Conservation (phyloP, 1,140 invertebrate species). For the Brachionus sp. region DNA sequence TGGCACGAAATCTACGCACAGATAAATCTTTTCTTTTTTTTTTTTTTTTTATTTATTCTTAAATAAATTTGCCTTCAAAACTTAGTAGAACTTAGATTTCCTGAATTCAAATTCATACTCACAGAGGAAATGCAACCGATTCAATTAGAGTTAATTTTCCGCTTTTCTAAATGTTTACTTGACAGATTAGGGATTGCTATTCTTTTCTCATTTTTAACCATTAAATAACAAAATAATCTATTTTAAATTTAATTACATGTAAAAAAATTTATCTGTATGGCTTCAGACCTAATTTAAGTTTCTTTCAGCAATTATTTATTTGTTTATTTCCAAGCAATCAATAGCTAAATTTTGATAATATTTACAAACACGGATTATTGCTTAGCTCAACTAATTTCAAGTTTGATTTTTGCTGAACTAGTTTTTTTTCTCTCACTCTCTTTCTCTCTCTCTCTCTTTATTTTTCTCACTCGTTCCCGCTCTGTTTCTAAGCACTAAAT, state of each 20-base stretch:
- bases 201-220: not conserved
- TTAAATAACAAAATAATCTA: not conserved
- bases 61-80: not conserved
- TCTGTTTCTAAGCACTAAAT: not conserved
- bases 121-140: not conserved
- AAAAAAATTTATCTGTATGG: not conserved
- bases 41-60: no score
- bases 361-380: not conserved
- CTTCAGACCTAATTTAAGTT: not conserved
- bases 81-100: not conserved
- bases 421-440: not conserved
- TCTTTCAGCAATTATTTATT: not conserved
- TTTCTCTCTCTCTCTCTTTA: not conserved
- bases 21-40: not conserved
- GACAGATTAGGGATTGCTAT: not conserved
- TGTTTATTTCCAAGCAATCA: not conserved
- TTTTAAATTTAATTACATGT: not conserved
- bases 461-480: not conserved
- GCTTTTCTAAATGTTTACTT: not conserved
- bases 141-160: not conserved
- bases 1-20: not conserved
- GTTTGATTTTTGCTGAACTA: constrained; percentile 8
- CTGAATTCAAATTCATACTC: not conserved
- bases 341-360: not conserved
- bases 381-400: not conserved